Evolutionary conservation across 2,888 invertebrate species (phyloP).

Genomic region (Macropis europaea): DNA sequence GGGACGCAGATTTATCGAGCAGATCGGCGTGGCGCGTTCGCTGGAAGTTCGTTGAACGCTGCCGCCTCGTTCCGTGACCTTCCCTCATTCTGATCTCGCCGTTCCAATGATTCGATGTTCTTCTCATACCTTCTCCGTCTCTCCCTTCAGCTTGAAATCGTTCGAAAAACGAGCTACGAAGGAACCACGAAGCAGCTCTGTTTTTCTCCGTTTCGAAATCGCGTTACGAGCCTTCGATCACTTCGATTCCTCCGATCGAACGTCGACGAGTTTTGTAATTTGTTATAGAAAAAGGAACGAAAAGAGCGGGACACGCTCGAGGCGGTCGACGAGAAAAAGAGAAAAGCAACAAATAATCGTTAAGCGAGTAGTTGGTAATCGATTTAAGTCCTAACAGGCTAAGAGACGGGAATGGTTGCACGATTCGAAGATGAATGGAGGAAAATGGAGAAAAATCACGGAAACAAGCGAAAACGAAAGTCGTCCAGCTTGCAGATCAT

Average conservation of each 20-base stretch:
- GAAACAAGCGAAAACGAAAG: conserved; percentile 12
- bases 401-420: conserved; percentile 2
- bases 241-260: background rate
- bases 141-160: conserved; percentile 14
- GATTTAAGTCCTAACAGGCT: conserved; percentile 40
- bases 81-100: conserved; percentile 40
- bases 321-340: background rate
- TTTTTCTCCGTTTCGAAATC: conserved; percentile 11
- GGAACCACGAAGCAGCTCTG: conserved; percentile 6
- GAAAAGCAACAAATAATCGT: conserved; percentile 18
- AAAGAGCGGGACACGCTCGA: conserved; percentile 5
- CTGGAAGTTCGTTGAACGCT: conserved; percentile 41
- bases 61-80: conserved; percentile 45
- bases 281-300: too few species aligned
- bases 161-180: conserved; percentile 14
- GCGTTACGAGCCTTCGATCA: background rate
- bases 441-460: background rate
- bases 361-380: conserved; percentile 36
- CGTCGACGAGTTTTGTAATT: background rate
- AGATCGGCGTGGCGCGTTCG: conserved; percentile 33
- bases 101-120: conserved; percentile 29
- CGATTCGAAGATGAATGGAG: background rate
- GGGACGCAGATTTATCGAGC: conserved; percentile 38
- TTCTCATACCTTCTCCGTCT: background rate
- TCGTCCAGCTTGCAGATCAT: conserved; percentile 18